Conservation (phyloP, 2,797 vertebrate species). For the Notamacropus eugenii region DNA sequence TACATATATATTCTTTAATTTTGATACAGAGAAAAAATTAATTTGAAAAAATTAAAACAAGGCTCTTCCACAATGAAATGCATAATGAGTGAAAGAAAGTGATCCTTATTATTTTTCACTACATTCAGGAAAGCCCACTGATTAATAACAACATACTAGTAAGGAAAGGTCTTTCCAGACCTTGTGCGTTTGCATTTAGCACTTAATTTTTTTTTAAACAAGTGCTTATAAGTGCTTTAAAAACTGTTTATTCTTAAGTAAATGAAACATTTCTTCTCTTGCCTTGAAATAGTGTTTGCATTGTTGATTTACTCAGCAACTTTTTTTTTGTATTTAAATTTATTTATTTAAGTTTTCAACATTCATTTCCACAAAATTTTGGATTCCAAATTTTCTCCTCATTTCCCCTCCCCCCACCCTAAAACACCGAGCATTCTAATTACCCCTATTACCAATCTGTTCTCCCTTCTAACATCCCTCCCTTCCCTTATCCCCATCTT, state of each 20-base stretch:
- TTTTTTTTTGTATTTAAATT: no score
- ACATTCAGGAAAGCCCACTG: not conserved
- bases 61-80: not conserved
- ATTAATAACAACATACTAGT: not conserved
- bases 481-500: no score
- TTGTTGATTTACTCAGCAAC: constrained; percentile 6
- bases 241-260: constrained; percentile 32
- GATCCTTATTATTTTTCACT: not conserved
- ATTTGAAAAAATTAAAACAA: not conserved
- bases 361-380: no score
- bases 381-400: no score
- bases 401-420: no score
- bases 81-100: not conserved
- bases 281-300: not conserved
- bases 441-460: no score
- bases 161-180: not conserved
- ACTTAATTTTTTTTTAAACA: not conserved
- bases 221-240: not conserved
- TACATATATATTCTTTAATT: not conserved
- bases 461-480: no score
- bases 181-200: not conserved
- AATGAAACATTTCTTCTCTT: not conserved
- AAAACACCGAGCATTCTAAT: no score
- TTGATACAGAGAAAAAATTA: not conserved
- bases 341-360: no score